A percentile compares a stretch with the other conserved stretches of the same genome.
Evolutionary conservation across 2,888 invertebrate species (phyloP).

Genomic region (Aphrophora alni): DNA sequence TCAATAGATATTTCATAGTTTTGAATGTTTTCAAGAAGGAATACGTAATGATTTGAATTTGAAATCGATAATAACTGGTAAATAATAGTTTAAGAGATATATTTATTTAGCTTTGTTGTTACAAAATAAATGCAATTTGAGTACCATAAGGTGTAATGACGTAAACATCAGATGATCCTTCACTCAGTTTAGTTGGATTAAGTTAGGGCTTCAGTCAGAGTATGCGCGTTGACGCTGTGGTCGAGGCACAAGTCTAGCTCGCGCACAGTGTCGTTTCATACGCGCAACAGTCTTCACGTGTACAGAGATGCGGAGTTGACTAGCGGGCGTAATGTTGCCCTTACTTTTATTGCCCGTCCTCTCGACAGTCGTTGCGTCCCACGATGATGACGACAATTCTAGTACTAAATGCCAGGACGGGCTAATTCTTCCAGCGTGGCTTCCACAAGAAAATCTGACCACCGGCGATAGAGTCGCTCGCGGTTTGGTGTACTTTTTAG

Average conservation of each 20-base stretch:
- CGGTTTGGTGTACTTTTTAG: conserved; percentile 88
- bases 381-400: conserved; percentile 20
- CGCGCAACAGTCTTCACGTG: conserved; percentile 9
- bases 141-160: background rate
- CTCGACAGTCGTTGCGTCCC: background rate
- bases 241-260: background rate
- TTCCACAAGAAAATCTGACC: conserved; percentile 78
- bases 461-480: conserved; percentile 80
- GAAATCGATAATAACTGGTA: too few relatives aligned
- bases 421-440: conserved; percentile 87
- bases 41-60: too few relatives aligned
- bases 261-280: conserved; percentile 25
- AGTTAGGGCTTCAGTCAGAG: background rate
- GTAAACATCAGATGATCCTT: background rate
- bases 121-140: background rate
- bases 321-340: conserved; percentile 15
- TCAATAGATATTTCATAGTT: too few relatives aligned
- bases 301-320: conserved; percentile 31
- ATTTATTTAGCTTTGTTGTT: too few relatives aligned
- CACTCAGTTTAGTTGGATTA: background rate
- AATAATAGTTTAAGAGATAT: too few relatives aligned
- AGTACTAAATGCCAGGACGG: conserved; percentile 74
- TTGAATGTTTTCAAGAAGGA: too few relatives aligned
- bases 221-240: background rate
- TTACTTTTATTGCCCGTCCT: conserved; percentile 21